These are phyloP conservation scores for Microtus richardsoni DNA, from an alignment of 2,113 vertebrate species.

Conservation along the genomic window DNA sequence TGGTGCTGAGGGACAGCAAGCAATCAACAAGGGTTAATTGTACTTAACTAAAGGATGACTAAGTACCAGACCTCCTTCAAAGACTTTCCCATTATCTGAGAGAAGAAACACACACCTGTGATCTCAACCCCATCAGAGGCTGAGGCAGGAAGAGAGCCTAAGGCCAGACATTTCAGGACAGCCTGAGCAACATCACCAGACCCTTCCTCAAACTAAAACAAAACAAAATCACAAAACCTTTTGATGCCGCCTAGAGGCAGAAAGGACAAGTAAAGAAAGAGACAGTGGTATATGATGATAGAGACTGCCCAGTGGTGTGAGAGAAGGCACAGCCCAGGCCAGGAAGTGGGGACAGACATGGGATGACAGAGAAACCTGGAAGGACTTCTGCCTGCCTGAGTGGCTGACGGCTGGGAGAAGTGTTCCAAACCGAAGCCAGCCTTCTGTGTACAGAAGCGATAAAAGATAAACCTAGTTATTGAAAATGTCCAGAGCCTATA, in stretches of 20 bases:
- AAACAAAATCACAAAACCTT: neutral
- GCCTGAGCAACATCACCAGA: neutral
- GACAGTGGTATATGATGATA: neutral
- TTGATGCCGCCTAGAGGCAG: neutral
- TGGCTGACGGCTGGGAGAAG: neutral
- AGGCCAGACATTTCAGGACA: neutral
- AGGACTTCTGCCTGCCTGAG: neutral
- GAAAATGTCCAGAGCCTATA: neutral
- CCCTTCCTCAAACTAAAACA: neutral
- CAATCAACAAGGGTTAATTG: neutral
- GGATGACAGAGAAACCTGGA: neutral
- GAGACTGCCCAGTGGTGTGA: neutral
- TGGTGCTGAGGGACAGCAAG: neutral
- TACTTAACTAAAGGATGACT: neutral
- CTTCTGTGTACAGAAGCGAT: neutral
- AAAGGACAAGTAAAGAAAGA: conserved; percentile 20
- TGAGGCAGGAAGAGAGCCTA: neutral
- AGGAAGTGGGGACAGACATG: neutral
- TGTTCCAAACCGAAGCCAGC: neutral
- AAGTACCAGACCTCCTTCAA: neutral
- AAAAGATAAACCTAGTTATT: neutral
- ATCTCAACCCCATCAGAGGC: neutral
- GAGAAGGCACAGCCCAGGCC: neutral
- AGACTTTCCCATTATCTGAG: neutral
- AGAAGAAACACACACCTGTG: neutral